These are phyloP conservation scores for Rachycentron canadum DNA, from an alignment of 2,797 vertebrate species.

Conservation along the genomic window DNA sequence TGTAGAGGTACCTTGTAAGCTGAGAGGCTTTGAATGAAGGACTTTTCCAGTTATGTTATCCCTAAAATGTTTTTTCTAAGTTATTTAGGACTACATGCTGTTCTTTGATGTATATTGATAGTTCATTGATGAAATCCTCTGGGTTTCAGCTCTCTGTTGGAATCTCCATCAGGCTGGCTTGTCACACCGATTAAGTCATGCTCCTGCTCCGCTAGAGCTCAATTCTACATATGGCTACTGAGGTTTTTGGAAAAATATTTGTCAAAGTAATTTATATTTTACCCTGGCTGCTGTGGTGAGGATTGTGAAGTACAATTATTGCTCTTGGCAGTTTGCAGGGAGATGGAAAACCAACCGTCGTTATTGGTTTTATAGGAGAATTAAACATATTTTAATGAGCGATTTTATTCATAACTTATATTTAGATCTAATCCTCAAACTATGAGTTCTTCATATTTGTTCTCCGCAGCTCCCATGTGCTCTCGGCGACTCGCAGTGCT, in stretches of 20 bases:
- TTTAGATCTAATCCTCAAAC: constrained; percentile 71
- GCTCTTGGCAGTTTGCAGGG: constrained; percentile 71
- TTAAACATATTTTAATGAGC: constrained; percentile 79
- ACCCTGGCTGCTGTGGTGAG: constrained; percentile 53
- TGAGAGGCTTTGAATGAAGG: constrained; percentile 6
- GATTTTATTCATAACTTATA: constrained; percentile 80
- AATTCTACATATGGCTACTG: constrained; percentile 61
- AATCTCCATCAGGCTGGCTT: constrained; percentile 45
- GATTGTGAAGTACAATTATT: constrained; percentile 77
- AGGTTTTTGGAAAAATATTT: constrained; percentile 80
- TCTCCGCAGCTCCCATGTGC: constrained; percentile 51
- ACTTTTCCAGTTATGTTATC: constrained; percentile 23
- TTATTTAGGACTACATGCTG: not conserved
- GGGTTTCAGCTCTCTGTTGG: constrained; percentile 37
- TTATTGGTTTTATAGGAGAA: constrained; percentile 77
- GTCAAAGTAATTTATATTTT: constrained; percentile 79
- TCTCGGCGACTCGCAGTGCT: constrained; percentile 16
- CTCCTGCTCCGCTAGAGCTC: constrained; percentile 38
- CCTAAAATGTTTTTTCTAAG: not conserved
- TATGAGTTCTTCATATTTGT: constrained; percentile 63
- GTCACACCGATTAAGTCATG: constrained; percentile 64
- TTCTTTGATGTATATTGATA: constrained; percentile 10
- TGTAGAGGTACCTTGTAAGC: constrained; percentile 25
- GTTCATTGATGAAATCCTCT: constrained; percentile 30
- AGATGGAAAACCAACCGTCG: constrained; percentile 76